Base-by-base conservation (phyloP, 2,888 invertebrate species). In the Netelia melanura region DNA sequence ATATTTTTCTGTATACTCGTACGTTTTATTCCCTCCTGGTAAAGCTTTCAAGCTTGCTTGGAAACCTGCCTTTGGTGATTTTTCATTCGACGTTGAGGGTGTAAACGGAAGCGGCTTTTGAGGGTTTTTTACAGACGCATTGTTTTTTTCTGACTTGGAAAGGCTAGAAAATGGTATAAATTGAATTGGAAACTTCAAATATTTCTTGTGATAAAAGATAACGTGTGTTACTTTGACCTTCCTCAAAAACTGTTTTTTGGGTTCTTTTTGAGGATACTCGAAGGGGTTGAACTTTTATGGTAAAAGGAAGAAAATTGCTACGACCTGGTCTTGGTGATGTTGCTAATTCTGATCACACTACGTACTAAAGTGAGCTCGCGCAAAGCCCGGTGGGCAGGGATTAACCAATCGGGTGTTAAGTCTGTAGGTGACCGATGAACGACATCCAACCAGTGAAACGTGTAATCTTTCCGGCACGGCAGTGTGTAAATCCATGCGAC, bases 401-500 rank as follows among this genome's bases (percentile, higher is more conserved):
- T 84, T 74, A 81, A 78, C 61, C 77, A 84, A 84, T 84, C 86
- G 86, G 70, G 81, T 62, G 84, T 84, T 81, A 84, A 86, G 64
- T 72, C 77, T 44, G 61, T 67, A 74, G 56, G 38, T 74, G 77
- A 65, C 64, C 76, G 67, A 62, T 43, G 48, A 65, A 64, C 81
- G 70, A 48, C 11, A 75, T 85, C 74, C 78, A 64, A 61, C 68
- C 77, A 81, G 58, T 77, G 83, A 81, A 80, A 84, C 83, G 86
- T 81, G 84, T 77, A 81, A 83, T 86, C 81, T 75, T 65, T 70
- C 52, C 61, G 62, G 58, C 70, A 68, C 75, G 58, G 65, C 75
- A 81, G 21, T 58, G 64, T 56, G 74, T 43, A 64, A 44, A 74
- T 25, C 48, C 54, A 25, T 23, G 30, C 54, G 14, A 76, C 64